Evolutionary conservation across 2,797 vertebrate species (phyloP).

Genomic region (Cryptoblepharus egeriae): DNA sequence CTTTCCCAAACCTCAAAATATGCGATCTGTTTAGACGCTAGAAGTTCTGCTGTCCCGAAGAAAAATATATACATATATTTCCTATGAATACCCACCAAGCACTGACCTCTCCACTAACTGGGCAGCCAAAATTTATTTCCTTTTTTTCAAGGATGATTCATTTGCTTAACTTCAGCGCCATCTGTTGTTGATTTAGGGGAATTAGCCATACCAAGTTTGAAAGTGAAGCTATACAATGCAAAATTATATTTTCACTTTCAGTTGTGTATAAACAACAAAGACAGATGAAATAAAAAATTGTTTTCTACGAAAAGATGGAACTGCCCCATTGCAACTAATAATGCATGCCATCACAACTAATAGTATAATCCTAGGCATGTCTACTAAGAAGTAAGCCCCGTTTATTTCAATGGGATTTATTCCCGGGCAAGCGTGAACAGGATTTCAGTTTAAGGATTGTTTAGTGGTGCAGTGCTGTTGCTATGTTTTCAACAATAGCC

Average conservation of each 20-base stretch:
- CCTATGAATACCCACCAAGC: slow-evolving; percentile 32
- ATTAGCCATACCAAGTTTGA: background rate
- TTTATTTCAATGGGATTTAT: too few species aligned
- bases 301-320: background rate
- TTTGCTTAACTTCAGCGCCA: slow-evolving; percentile 79
- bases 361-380: too few species aligned
- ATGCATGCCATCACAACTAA: background rate
- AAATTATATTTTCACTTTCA: background rate
- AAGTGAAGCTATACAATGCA: rapidly evolving
- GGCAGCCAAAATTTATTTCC: background rate
- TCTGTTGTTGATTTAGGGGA: slow-evolving; percentile 70
- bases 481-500: background rate
- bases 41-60: slow-evolving; percentile 10
- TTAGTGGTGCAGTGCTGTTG: background rate
- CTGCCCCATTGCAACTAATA: background rate
- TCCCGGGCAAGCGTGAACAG: too few species aligned
- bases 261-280: background rate
- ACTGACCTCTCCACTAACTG: slow-evolving; percentile 7
- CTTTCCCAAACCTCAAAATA: background rate
- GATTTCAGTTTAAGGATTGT: background rate
- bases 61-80: background rate
- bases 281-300: background rate
- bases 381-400: too few species aligned
- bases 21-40: slow-evolving; percentile 16
- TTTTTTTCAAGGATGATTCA: background rate